Conservation (phyloP, 1,140 invertebrate species). For the Whitmania pigra region DNA sequence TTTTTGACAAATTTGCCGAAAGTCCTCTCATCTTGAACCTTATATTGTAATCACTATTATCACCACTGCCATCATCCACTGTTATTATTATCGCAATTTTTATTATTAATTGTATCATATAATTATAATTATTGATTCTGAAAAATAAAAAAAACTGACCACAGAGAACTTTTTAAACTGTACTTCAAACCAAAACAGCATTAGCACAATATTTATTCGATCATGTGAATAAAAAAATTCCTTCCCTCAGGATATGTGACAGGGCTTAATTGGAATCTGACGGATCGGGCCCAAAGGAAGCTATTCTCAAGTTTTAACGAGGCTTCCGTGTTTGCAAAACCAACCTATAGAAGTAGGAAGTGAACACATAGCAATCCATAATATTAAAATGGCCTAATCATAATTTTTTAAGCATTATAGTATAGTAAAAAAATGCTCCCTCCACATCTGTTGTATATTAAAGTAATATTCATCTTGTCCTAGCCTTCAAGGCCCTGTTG, state of each 20-base stretch:
- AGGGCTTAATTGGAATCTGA: conserved; percentile 26
- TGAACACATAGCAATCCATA: not conserved
- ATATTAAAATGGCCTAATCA: not conserved
- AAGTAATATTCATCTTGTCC: not conserved
- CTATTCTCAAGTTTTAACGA: conserved; percentile 38
- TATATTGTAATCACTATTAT: no score
- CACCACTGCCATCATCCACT: no score
- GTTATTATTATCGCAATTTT: no score
- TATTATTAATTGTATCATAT: no score
- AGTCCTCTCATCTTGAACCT: no score
- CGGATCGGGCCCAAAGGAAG: conserved; percentile 30
- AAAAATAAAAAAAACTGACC: no score
- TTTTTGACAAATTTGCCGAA: no score
- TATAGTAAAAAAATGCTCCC: not conserved
- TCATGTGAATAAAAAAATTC: not conserved
- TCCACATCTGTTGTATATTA: not conserved
- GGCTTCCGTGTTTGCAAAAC: conserved; percentile 34
- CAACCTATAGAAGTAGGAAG: conserved; percentile 36
- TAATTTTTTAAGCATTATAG: not conserved
- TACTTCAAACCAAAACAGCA: not conserved
- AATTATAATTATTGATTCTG: no score
- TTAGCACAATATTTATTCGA: not conserved
- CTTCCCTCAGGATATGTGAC: conserved; percentile 35
- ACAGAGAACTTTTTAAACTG: no score
- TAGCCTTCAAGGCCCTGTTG: conserved; percentile 36